A percentile compares a stretch with the other conserved stretches of the same genome.
These are phyloP conservation scores for Linnaemya vulpina DNA, from an alignment of 2,888 invertebrate species.

Conservation along the genomic window DNA sequence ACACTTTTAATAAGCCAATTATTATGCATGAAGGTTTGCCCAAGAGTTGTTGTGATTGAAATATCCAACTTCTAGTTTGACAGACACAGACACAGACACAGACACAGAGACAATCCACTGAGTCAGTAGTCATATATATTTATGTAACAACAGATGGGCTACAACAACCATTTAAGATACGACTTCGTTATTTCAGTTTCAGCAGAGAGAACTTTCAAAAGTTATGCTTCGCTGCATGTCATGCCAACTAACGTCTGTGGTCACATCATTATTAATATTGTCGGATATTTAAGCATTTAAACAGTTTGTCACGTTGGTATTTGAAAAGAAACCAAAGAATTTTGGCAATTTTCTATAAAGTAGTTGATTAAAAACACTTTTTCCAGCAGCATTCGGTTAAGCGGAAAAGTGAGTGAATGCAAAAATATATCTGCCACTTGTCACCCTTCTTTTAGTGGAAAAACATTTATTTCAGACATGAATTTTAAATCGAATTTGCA, in stretches of 20 bases:
- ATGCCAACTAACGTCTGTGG: neutral
- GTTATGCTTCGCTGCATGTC: constrained; percentile 49
- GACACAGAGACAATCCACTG: neutral
- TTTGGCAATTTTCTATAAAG: no score
- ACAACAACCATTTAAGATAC: constrained; percentile 38
- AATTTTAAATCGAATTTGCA: no score
- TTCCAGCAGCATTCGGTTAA: no score
- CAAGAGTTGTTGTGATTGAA: constrained; percentile 33
- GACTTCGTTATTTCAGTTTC: constrained; percentile 6
- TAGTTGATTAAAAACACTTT: no score
- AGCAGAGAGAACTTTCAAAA: constrained; percentile 59
- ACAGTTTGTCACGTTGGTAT: neutral
- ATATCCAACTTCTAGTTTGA: constrained; percentile 4
- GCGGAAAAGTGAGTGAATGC: no score
- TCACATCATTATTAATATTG: constrained; percentile 18
- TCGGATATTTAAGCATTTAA: constrained; percentile 8
- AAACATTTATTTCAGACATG: no score
- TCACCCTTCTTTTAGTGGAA: no score
- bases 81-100: constrained; percentile 11
- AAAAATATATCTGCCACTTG: no score
- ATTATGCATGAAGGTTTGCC: constrained; percentile 60
- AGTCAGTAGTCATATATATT: neutral
- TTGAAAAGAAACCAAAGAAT: neutral
- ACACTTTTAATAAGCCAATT: constrained; percentile 57
- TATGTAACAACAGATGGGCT: constrained; percentile 43